Conservation (phyloP, 2,113 vertebrate genomes). For the Cariama cristata region DNA sequence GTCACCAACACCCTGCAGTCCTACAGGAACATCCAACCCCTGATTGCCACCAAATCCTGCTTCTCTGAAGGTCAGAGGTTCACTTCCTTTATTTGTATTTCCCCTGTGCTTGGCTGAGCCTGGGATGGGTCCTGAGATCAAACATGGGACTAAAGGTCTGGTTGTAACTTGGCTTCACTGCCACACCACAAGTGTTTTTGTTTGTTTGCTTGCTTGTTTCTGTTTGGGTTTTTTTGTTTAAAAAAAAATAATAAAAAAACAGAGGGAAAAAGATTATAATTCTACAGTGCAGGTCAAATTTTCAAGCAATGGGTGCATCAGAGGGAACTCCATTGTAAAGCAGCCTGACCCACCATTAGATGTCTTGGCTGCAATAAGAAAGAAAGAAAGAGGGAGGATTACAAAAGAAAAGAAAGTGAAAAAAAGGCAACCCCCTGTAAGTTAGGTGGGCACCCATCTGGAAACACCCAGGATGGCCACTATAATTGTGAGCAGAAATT, state of each 20-base stretch:
- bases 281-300: background rate
- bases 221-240: background rate
- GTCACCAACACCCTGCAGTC: background rate
- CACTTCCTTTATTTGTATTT: background rate
- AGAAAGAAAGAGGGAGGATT: background rate
- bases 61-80: background rate
- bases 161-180: background rate
- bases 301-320: background rate
- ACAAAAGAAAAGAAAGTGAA: background rate
- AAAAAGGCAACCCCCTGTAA: background rate
- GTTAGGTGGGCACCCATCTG: background rate
- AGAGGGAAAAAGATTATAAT: background rate
- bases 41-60: fast-evolving
- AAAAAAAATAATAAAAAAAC: background rate
- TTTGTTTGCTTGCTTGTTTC: background rate
- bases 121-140: background rate
- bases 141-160: background rate
- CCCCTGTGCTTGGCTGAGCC: fast-evolving
- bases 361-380: background rate
- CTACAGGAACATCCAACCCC: background rate
- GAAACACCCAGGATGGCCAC: background rate
- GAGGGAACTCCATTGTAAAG: background rate
- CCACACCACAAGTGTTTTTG: background rate
- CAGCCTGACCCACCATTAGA: background rate
- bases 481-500: background rate